Evolutionary conservation across 2,113 vertebrate species (phyloP).

Genomic region (Calidris pygmaea): DNA sequence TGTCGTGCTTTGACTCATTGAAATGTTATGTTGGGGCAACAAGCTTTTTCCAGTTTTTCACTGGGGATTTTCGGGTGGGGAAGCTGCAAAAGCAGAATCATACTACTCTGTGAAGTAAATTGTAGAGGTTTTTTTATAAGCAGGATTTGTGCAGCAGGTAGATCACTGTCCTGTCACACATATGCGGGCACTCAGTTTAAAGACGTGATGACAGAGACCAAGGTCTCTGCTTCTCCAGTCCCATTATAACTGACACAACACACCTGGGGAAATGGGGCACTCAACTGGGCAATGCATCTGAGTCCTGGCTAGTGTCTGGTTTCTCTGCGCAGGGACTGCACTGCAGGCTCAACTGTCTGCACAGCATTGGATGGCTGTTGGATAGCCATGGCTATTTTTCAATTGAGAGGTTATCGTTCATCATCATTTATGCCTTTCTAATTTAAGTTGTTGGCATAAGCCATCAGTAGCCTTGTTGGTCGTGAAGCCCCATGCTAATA

Average conservation of each 20-base stretch:
- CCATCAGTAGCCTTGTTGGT: background rate
- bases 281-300: fast-evolving
- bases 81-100: background rate
- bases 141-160: background rate
- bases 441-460: background rate
- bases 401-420: background rate
- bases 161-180: background rate
- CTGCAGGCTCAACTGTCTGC: background rate
- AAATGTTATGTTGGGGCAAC: background rate
- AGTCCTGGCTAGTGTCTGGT: background rate
- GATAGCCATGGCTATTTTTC: background rate
- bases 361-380: fast-evolving
- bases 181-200: fast-evolving
- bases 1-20: background rate
- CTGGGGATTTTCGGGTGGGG: background rate
- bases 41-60: background rate
- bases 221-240: background rate
- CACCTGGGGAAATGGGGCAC: background rate
- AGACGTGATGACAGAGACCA: background rate
- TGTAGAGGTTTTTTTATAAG: background rate
- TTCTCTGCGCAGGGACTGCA: background rate
- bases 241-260: background rate
- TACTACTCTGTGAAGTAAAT: background rate
- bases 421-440: background rate
- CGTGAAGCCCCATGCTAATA: background rate